Evolutionary conservation across 2,113 vertebrate genomes (phyloP).

Genomic region (Chlamydotis undulata): DNA sequence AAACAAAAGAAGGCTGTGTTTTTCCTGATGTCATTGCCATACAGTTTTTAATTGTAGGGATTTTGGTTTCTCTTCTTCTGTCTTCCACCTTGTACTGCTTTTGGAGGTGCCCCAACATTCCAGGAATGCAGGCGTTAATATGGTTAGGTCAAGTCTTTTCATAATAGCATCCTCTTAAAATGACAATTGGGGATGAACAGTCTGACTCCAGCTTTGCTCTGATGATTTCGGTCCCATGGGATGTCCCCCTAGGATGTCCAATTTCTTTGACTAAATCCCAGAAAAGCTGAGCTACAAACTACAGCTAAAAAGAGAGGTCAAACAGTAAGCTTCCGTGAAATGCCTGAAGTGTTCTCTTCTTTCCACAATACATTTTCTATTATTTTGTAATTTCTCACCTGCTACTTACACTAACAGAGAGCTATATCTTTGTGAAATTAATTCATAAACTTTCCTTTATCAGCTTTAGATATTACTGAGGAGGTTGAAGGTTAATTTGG

Average conservation of each 20-base stretch:
- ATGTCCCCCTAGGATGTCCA: neutral
- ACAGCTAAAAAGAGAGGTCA: neutral
- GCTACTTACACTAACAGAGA: neutral
- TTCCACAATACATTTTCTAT: neutral
- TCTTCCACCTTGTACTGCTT: neutral
- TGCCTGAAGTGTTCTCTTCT: neutral
- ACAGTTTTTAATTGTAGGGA: neutral
- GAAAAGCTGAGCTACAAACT: neutral
- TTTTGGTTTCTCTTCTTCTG: neutral
- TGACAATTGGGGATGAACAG: neutral
- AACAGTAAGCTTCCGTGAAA: neutral
- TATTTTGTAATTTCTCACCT: neutral
- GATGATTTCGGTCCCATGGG: neutral
- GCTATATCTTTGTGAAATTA: neutral
- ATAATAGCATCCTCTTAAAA: neutral
- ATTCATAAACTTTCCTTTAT: neutral
- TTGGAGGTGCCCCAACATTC: neutral
- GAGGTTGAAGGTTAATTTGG: conserved; percentile 32
- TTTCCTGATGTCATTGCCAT: neutral
- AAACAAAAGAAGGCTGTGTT: neutral
- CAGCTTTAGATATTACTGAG: neutral
- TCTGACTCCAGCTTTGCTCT: neutral
- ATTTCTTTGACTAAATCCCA: neutral
- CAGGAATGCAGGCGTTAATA: neutral
- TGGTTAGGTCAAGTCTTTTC: neutral